Percentiles rank a stretch among this genome's conserved stretches.
Conservation (phyloP, 1,140 invertebrate species). For the Caenorhabditis elegans region WBcel235 BX284604.4:9306501-9307000, state of each 20-base stretch:
- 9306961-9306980: background rate
- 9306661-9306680: background rate
- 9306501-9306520: too few relatives aligned
- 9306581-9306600: background rate
- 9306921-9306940: background rate
- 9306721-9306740: background rate
- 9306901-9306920: background rate
- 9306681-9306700: constrained; percentile 1
- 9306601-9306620: constrained; percentile 30
- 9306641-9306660: background rate
- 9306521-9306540: too few relatives aligned
- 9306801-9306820: too few relatives aligned
- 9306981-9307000: background rate
- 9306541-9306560: background rate
- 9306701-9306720: background rate
- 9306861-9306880: background rate
- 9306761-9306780: background rate
- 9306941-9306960: background rate
- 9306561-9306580: constrained; percentile 32
- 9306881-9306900: too few relatives aligned
- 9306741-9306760: too few relatives aligned
- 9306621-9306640: background rate
- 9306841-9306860: background rate
- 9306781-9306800: background rate
- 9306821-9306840: background rate